Evolutionary conservation across 1,140 invertebrate genomes (phyloP), one percentile per base, ranked within the genome.

Genomic region (Drosophila quadrilineata): DNA sequence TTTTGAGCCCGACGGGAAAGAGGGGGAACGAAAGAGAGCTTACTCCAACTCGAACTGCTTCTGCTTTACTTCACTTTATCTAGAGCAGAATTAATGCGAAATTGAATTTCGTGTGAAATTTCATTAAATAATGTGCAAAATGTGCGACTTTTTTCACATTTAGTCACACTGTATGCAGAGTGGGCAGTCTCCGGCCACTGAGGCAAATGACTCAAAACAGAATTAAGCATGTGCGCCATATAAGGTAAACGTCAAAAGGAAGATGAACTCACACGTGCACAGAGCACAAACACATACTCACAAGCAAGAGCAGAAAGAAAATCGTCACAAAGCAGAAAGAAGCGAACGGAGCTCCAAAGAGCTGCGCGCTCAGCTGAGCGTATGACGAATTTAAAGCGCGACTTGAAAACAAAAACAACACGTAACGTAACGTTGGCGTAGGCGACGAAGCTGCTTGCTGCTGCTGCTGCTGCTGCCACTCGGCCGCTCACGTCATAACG

Each of bases 321-420:
- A 65, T 58, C 54, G 53, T 49, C 45, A 49, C 43, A 35, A 40
- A 49, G 14, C 38, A 14, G 9, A 35, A 46, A 24, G 24, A 40
- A 56, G 33, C 36, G 29, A 35, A 22, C 22, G 31, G n/a, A n/a
- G n/a, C n/a, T n/a, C n/a, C n/a, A 69, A 29, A 66, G 16, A 17
- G 40, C 17, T 12, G 45, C 1, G 45, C 59, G 76, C 68, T 66
- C 73, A 82, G 77, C 69, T 76, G 60, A 82, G 73, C 75, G 57
- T 57, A 65, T 84, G 69, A 82, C 77, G 73, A 56, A 73, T 71
- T 69, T 72, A 54, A 76, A 85, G 60, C 65, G 60, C 65, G 69
- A 49, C 79, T 84, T 77, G 24, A 64, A 71, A 36, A n/a, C n/a
- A n/a, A n/a, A n/a, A n/a, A n/a, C n/a, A n/a, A n/a, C n/a, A n/a